Percentiles rank a stretch among this genome's conserved stretches.
phyloP scores from a whole-genome alignment of 2,888 invertebrate species.

The Endomychus coccineus region DNA sequence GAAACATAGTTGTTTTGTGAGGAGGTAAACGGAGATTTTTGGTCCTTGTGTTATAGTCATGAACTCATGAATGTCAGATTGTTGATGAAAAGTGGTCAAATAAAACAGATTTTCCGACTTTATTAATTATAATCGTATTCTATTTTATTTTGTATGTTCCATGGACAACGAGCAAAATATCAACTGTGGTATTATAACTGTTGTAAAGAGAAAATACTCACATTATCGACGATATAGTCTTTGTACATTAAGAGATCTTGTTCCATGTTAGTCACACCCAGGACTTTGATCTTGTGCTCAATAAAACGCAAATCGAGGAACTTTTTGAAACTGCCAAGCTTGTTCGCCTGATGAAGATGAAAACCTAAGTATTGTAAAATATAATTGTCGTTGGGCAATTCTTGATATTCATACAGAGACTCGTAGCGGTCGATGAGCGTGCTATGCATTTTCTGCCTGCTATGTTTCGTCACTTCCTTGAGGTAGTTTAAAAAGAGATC shows the following conservation, averaged over 20 bases:
- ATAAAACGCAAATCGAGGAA: conserved; percentile 14
- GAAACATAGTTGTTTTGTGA: too few relatives aligned
- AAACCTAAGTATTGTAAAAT: conserved; percentile 11
- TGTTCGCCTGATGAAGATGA: conserved; percentile 12
- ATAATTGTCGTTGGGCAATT: conserved; percentile 11
- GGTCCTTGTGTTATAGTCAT: too few relatives aligned
- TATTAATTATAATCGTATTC: too few relatives aligned
- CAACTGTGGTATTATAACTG: too few relatives aligned
- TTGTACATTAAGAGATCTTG: conserved; percentile 12
- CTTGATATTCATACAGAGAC: conserved; percentile 8
- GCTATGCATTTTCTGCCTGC: conserved; percentile 5
- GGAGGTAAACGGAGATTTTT: too few relatives aligned
- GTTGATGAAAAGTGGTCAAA: too few relatives aligned
- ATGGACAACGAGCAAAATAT: too few relatives aligned
- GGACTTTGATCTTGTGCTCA: conserved; percentile 10
- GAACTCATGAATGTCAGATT: too few relatives aligned
- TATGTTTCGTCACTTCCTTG: conserved; percentile 5
- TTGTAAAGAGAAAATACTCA: not conserved
- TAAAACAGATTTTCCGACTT: too few relatives aligned
- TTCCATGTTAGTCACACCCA: conserved; percentile 11
- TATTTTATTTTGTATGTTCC: too few relatives aligned
- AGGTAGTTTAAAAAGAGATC: conserved; percentile 13
- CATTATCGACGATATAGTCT: conserved; percentile 7
- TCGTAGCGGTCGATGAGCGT: conserved; percentile 12
- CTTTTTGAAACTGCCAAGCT: conserved; percentile 11